A percentile compares a stretch with the other conserved stretches of the same genome.
Evolutionary conservation across 1,140 invertebrate genomes (phyloP).

Genomic region (Sitophilus oryzae): DNA sequence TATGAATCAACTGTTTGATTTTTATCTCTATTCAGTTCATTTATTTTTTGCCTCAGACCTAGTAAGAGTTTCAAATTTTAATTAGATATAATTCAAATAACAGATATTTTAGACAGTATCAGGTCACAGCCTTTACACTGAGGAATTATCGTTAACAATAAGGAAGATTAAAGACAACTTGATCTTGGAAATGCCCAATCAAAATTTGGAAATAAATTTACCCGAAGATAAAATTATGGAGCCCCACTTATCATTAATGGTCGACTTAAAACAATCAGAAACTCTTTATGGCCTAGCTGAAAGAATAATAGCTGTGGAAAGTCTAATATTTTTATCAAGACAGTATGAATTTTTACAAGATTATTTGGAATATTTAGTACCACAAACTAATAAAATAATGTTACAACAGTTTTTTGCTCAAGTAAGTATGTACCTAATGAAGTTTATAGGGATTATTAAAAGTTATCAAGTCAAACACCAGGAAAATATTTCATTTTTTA

Average conservation of each 20-base stretch:
- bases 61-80: conserved; percentile 46
- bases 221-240: conserved; percentile 49
- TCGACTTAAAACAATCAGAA: conserved; percentile 65
- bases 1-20: conserved; percentile 93
- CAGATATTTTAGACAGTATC: conserved; percentile 42
- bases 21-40: conserved; percentile 88
- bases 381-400: conserved; percentile 56
- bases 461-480: too few relatives aligned
- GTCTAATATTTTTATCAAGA: conserved; percentile 79
- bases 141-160: conserved; percentile 66
- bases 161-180: conserved; percentile 66
- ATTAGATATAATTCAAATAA: not conserved
- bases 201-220: conserved; percentile 36
- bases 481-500: too few relatives aligned
- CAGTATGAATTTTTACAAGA: conserved; percentile 79
- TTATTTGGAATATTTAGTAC: conserved; percentile 72
- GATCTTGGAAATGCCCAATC: conserved; percentile 32
- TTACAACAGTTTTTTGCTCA: conserved; percentile 70
- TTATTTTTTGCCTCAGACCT: conserved; percentile 79
- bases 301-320: conserved; percentile 87
- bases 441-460: too few relatives aligned
- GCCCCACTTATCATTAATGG: conserved; percentile 62
- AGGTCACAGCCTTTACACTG: conserved; percentile 54
- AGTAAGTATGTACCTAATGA: conserved; percentile 37
- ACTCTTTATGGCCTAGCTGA: conserved; percentile 76